A percentile compares a stretch with the other conserved stretches of the same genome.
These are phyloP conservation scores for Busseola fusca DNA, from an alignment of 2,888 invertebrate species.

Conservation along the genomic window DNA sequence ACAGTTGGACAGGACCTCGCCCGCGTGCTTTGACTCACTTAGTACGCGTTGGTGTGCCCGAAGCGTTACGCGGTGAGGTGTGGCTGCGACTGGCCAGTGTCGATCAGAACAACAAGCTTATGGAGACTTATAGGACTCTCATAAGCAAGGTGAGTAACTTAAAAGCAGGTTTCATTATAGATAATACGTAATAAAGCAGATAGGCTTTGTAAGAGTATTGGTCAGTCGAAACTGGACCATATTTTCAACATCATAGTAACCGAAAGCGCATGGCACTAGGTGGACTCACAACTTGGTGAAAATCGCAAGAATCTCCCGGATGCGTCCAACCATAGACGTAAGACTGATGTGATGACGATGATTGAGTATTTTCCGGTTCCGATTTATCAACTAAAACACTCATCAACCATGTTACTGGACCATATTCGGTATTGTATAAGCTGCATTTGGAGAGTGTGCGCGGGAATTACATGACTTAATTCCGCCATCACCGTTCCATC, in stretches of 20 bases:
- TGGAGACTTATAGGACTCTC: slow-evolving; percentile 97
- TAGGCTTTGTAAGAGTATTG: background rate
- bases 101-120: slow-evolving; percentile 94
- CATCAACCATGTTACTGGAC: background rate
- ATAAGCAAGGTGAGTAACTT: slow-evolving; percentile 93
- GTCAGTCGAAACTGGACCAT: background rate
- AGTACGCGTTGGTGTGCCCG: slow-evolving; percentile 96
- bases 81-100: slow-evolving; percentile 98
- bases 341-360: background rate
- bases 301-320: background rate
- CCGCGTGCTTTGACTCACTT: slow-evolving; percentile 95
- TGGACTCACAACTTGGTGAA: background rate
- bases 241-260: background rate
- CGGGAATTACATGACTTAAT: too few species aligned
- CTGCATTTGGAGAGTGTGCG: too few species aligned
- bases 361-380: background rate
- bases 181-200: background rate
- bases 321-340: background rate
- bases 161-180: background rate
- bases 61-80: slow-evolving; percentile 98
- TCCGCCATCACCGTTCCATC: too few species aligned
- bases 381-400: background rate
- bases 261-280: background rate
- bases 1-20: slow-evolving; percentile 90
- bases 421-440: too few species aligned